phyloP scores from a whole-genome alignment of 2,888 invertebrate genomes.

The Pollenia amentaria region DNA sequence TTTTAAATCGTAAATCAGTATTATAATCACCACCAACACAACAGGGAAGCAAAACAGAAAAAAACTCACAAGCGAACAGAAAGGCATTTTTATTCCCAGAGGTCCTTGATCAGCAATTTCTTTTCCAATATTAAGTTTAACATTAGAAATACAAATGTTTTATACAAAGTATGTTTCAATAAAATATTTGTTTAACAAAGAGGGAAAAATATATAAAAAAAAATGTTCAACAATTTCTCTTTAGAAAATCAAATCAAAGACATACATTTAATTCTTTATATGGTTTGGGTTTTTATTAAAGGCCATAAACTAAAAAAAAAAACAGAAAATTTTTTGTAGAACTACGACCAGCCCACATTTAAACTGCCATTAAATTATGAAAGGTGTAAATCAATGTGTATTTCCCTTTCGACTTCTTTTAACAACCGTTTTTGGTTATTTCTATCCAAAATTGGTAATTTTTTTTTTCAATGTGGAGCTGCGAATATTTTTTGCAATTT shows the following conservation, averaged over 20 bases:
- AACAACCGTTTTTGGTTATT: too few species aligned
- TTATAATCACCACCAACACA: conserved; percentile 56
- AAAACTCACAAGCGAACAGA: not conserved
- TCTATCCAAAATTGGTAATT: too few species aligned
- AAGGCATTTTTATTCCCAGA: conserved; percentile 40
- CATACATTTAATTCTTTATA: too few species aligned
- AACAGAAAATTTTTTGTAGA: not conserved
- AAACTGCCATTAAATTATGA: conserved; percentile 47
- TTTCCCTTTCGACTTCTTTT: not conserved
- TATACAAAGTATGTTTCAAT: not conserved
- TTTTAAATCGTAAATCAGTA: conserved; percentile 44
- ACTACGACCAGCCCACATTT: not conserved
- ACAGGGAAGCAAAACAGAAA: conserved; percentile 2
- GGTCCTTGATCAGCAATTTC: not conserved
- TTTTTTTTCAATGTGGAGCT: too few species aligned
- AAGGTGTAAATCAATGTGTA: conserved; percentile 46
- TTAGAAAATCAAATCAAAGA: conserved; percentile 7
- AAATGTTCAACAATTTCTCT: conserved; percentile 1
- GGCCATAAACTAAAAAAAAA: conserved; percentile 6
- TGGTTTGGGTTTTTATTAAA: not conserved
- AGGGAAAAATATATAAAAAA: conserved; percentile 17
- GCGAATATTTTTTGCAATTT: too few species aligned
- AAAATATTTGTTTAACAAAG: not conserved
- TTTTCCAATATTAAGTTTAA: conserved; percentile 30
- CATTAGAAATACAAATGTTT: conserved; percentile 26